Evolutionary conservation across 2,797 vertebrate species (phyloP).

Genomic region (Ispidina lecontei): DNA sequence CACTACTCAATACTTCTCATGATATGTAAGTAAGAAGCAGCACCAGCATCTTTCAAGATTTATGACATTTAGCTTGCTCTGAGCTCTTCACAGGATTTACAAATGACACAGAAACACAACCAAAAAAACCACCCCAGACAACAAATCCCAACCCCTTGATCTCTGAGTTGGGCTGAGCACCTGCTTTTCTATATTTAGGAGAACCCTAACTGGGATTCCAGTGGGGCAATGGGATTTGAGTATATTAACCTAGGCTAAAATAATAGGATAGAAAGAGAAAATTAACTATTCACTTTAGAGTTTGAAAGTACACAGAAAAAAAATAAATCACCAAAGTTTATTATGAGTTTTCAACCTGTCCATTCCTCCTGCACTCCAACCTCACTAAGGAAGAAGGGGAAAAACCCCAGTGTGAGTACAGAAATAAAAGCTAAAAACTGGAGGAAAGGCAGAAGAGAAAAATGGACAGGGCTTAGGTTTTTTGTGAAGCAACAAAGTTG

Average conservation of each 20-base stretch:
- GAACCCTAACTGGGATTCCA: background rate
- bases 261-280: background rate
- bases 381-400: background rate
- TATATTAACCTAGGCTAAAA: background rate
- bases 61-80: constrained; percentile 4
- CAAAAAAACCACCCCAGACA: background rate
- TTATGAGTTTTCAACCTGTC: background rate
- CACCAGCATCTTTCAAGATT: constrained; percentile 9
- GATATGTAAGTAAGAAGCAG: background rate
- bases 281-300: background rate
- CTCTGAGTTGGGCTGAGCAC: background rate
- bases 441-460: background rate
- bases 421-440: background rate
- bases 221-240: background rate
- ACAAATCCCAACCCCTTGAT: background rate
- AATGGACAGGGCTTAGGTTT: background rate
- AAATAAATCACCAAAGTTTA: too few species aligned
- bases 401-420: rapidly evolving
- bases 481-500: rapidly evolving
- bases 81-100: constrained; percentile 33
- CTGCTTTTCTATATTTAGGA: background rate
- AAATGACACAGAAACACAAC: background rate
- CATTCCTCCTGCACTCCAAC: background rate
- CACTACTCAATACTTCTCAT: background rate
- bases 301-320: too few species aligned